These are phyloP conservation scores for Potamilus streckersoni DNA, from an alignment of 1,140 invertebrate species.

Conservation along the genomic window DNA sequence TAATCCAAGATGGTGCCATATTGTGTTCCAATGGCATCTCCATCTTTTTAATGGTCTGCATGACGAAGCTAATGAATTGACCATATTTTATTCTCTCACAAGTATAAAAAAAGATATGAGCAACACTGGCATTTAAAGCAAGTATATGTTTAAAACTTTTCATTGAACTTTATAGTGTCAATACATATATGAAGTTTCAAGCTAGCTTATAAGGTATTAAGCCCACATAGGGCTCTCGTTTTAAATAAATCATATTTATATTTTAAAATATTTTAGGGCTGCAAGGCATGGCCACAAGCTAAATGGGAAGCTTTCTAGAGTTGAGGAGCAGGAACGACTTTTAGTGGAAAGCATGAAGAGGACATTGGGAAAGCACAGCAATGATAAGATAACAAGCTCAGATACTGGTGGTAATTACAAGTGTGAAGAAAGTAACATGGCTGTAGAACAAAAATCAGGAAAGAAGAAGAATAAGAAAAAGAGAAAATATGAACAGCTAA, in stretches of 20 bases:
- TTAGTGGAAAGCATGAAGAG: slow-evolving; percentile 62
- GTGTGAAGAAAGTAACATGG: slow-evolving; percentile 1
- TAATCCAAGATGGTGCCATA: too few species aligned
- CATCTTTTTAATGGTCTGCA: too few species aligned
- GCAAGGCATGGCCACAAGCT: slow-evolving; percentile 65
- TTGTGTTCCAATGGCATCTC: too few species aligned
- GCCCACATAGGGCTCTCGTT: not conserved
- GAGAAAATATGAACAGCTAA: not conserved
- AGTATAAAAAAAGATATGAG: too few species aligned
- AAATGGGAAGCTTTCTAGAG: slow-evolving; percentile 62
- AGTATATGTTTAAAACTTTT: too few species aligned
- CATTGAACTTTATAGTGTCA: too few species aligned
- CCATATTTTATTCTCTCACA: too few species aligned
- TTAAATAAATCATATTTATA: slow-evolving; percentile 3
- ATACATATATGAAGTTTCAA: too few species aligned
- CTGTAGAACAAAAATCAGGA: not conserved
- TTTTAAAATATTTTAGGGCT: slow-evolving; percentile 45
- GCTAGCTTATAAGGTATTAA: not conserved
- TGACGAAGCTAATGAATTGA: too few species aligned
- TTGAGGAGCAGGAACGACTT: slow-evolving; percentile 61
- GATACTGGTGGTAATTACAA: not conserved
- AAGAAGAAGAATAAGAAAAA: slow-evolving; percentile 10
- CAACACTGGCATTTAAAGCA: too few species aligned
- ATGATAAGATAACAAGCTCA: not conserved
- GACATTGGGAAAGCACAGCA: not conserved